phyloP scores from a whole-genome alignment of 2,113 vertebrate genomes.

The Jacana jacana region DNA sequence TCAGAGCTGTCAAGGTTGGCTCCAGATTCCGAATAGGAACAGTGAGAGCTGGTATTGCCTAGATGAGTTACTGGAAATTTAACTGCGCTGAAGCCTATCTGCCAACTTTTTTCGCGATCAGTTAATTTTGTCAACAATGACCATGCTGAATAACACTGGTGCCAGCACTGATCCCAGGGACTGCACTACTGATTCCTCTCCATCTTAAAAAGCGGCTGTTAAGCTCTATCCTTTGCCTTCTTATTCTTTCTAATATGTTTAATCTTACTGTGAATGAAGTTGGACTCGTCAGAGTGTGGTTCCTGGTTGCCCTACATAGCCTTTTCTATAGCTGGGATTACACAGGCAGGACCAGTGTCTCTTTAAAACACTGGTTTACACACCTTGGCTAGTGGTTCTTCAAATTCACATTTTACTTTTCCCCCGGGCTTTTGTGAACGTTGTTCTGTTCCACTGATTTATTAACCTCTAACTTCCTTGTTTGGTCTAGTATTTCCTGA shows the following conservation, averaged over 20 bases:
- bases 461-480: neutral
- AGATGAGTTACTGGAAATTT: neutral
- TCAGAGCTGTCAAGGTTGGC: neutral
- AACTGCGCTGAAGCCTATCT: neutral
- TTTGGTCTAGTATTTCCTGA: constrained; percentile 23
- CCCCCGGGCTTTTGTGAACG: neutral
- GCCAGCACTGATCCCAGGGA: neutral
- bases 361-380: neutral
- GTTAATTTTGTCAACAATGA: neutral
- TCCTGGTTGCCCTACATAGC: neutral
- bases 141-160: neutral
- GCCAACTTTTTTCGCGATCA: neutral
- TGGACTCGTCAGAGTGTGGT: neutral
- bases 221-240: neutral
- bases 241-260: neutral
- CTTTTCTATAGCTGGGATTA: neutral
- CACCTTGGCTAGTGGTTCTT: neutral
- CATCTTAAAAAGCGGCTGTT: neutral
- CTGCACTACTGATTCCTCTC: neutral
- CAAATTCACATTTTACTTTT: neutral
- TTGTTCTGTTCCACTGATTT: neutral
- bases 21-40: neutral
- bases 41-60: neutral
- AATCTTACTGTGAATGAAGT: neutral
- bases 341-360: fast-evolving